Evolutionary conservation across 2,113 vertebrate genomes (phyloP).

Genomic region (Muntiacus reevesi): DNA sequence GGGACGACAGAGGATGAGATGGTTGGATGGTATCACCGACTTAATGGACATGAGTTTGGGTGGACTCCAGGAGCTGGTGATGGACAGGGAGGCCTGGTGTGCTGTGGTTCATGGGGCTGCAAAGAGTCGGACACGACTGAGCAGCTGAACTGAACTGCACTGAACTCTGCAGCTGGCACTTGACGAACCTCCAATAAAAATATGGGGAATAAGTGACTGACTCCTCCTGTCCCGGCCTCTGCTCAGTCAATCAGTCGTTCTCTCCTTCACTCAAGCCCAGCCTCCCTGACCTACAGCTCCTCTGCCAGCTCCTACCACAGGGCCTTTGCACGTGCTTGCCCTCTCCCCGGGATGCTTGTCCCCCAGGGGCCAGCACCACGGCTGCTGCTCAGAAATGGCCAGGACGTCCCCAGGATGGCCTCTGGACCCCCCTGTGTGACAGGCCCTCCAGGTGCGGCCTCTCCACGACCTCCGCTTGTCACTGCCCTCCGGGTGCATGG

Average conservation of each 20-base stretch:
- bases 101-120: background rate
- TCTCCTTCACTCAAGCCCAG: background rate
- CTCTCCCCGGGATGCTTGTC: no score
- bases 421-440: background rate
- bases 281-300: accelerated
- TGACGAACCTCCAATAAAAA: background rate
- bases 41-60: background rate
- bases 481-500: accelerated
- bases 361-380: background rate
- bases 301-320: accelerated
- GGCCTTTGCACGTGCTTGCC: accelerated
- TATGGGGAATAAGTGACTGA: background rate
- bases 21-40: background rate
- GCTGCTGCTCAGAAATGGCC: background rate
- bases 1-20: background rate
- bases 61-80: accelerated
- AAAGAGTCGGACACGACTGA: background rate
- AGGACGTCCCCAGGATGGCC: background rate
- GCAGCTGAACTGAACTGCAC: background rate
- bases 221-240: background rate
- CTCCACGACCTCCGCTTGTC: background rate
- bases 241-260: accelerated
- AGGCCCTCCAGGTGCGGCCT: accelerated
- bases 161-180: background rate
- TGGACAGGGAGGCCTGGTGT: background rate